Percentiles rank a stretch among this genome's conserved stretches.
These are phyloP conservation scores for Sabatieria punctata DNA, from an alignment of 2,888 invertebrate species.

Conservation along the genomic window DNA sequence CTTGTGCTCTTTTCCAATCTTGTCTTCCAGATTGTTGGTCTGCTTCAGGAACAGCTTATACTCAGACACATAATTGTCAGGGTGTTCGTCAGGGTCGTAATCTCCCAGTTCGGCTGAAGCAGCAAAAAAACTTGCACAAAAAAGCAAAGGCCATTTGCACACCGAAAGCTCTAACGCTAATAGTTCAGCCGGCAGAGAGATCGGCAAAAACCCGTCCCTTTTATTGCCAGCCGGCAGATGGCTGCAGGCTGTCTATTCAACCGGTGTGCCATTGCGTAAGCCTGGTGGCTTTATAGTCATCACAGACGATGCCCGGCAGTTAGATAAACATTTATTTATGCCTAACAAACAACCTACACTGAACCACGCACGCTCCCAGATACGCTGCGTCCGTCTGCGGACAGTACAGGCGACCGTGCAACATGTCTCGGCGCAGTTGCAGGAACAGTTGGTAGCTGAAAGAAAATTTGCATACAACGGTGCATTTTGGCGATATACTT, in stretches of 20 bases:
- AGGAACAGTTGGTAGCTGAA: conserved; percentile 68
- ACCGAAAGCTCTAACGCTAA: too few species aligned
- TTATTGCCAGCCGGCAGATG: too few species aligned
- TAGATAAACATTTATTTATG: neutral
- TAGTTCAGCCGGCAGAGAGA: too few species aligned
- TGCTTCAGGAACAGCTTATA: conserved; percentile 79
- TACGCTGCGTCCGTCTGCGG: conserved; percentile 57
- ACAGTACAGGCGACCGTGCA: conserved; percentile 84
- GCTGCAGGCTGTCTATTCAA: too few species aligned
- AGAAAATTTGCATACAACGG: too few species aligned
- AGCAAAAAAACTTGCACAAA: too few species aligned
- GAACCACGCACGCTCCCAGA: conserved; percentile 74
- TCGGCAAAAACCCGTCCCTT: too few species aligned
- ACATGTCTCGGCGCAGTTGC: conserved; percentile 77
- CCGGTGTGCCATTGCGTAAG: too few species aligned
- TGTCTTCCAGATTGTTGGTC: conserved; percentile 72
- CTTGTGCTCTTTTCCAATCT: conserved; percentile 78
- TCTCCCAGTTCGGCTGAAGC: conserved; percentile 78
- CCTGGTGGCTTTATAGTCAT: too few species aligned
- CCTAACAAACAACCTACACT: conserved; percentile 50
- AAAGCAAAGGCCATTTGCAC: too few species aligned
- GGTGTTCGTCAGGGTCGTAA: conserved; percentile 64
- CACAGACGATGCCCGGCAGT: too few species aligned
- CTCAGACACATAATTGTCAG: conserved; percentile 66
- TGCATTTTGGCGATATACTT: too few species aligned